Evolutionary conservation across 2,797 vertebrate genomes (phyloP).

Genomic region (Bradypus variegatus): DNA sequence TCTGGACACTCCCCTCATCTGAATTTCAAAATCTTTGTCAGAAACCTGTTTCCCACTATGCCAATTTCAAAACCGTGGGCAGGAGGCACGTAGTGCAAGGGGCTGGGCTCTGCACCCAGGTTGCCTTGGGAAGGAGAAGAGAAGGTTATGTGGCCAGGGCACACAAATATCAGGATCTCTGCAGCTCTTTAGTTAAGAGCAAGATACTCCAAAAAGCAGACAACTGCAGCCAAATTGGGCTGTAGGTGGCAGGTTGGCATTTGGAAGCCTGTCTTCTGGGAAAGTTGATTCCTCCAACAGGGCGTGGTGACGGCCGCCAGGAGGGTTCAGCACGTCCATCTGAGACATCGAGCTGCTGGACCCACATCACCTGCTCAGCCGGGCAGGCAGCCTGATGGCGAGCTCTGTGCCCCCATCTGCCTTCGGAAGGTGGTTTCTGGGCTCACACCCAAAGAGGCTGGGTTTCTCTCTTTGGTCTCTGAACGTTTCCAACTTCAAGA

Average conservation of each 20-base stretch:
- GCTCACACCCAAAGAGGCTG: background rate
- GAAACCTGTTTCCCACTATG: background rate
- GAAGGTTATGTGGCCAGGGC: background rate
- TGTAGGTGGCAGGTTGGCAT: background rate
- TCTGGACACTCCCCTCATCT: background rate
- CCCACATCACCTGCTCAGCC: too few species aligned
- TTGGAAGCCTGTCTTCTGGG: background rate
- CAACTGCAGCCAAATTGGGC: background rate
- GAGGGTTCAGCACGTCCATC: too few species aligned
- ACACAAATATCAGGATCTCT: background rate
- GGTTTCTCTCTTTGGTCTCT: background rate
- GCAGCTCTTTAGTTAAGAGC: background rate
- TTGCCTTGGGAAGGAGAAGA: background rate
- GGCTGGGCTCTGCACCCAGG: background rate
- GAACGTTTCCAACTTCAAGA: background rate
- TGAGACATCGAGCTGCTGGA: rapidly evolving
- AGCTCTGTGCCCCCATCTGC: background rate
- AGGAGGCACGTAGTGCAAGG: background rate
- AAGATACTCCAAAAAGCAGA: background rate
- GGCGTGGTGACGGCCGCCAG: background rate
- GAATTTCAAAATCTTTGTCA: background rate
- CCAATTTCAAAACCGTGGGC: background rate
- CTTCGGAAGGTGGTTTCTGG: background rate
- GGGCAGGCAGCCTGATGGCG: rapidly evolving
- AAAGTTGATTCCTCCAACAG: background rate